phyloP scores from a whole-genome alignment of 2,113 vertebrate genomes.

The Todiramphus chloris region DNA sequence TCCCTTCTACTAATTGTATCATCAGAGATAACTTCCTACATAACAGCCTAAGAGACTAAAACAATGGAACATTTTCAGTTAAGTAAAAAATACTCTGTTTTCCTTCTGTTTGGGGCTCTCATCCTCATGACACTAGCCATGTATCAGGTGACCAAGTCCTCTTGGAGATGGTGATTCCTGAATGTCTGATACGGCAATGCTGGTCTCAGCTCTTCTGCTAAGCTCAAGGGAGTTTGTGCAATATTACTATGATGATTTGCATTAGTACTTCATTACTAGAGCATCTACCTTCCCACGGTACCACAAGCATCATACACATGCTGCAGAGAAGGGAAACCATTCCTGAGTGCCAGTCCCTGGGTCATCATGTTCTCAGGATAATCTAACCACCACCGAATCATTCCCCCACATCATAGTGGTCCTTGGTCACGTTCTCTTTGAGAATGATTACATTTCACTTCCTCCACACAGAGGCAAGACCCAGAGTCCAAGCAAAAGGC shows the following conservation, averaged over 20 bases:
- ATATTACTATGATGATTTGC: accelerated
- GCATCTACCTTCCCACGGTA: background rate
- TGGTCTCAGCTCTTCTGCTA: background rate
- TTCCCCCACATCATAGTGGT: background rate
- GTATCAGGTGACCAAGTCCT: background rate
- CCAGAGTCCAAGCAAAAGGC: background rate
- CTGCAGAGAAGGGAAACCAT: background rate
- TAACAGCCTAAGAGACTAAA: conserved; percentile 52
- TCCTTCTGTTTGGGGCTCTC: background rate
- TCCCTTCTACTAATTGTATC: conserved; percentile 57
- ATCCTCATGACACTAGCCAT: background rate
- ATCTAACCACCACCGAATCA: background rate
- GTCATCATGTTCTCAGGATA: background rate
- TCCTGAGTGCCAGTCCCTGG: background rate
- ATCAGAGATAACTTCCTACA: conserved; percentile 53
- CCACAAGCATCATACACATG: accelerated
- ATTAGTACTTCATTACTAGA: background rate
- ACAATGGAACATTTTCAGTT: conserved; percentile 44
- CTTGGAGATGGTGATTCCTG: background rate
- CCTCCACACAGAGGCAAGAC: background rate
- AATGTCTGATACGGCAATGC: background rate
- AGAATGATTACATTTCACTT: background rate
- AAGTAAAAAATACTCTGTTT: conserved; percentile 46
- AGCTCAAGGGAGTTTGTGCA: background rate
- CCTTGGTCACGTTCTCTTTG: background rate